phyloP scores from a whole-genome alignment of 1,140 invertebrate genomes.

The Diabrotica virgifera region DNA sequence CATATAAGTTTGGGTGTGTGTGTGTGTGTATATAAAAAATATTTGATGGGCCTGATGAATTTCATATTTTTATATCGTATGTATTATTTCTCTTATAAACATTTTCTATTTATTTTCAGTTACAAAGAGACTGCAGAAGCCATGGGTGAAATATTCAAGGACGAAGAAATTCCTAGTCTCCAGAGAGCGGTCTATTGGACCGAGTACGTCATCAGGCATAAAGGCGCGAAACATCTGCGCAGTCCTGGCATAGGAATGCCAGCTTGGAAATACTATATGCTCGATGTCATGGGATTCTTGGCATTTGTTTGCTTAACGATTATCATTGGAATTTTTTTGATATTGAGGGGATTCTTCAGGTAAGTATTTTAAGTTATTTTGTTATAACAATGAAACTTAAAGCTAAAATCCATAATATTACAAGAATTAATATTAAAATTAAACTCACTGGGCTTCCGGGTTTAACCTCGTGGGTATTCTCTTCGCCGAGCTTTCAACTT shows the following conservation, averaged over 20 bases:
- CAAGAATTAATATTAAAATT: too few relatives aligned
- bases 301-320: slow-evolving; percentile 19
- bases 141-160: slow-evolving; percentile 33
- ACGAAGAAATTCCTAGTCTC: slow-evolving; percentile 45
- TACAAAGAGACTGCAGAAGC: slow-evolving; percentile 32
- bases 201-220: slow-evolving; percentile 51
- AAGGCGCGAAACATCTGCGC: slow-evolving; percentile 45
- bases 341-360: not conserved
- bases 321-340: not conserved
- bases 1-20: too few relatives aligned
- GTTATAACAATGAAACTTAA: too few relatives aligned
- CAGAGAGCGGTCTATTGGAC: slow-evolving; percentile 54
- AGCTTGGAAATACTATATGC: slow-evolving; percentile 50
- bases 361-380: not conserved
- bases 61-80: not conserved
- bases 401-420: too few relatives aligned
- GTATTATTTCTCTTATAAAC: not conserved
- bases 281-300: slow-evolving; percentile 49
- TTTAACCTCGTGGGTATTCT: too few relatives aligned
- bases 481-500: too few relatives aligned
- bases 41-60: not conserved
- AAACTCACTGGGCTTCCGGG: too few relatives aligned
- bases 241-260: slow-evolving; percentile 42
- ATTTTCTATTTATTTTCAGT: slow-evolving; percentile 26
- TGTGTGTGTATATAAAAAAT: not conserved